Base-by-base conservation (phyloP, 2,797 vertebrate species). In the Presbytis comata region DNA sequence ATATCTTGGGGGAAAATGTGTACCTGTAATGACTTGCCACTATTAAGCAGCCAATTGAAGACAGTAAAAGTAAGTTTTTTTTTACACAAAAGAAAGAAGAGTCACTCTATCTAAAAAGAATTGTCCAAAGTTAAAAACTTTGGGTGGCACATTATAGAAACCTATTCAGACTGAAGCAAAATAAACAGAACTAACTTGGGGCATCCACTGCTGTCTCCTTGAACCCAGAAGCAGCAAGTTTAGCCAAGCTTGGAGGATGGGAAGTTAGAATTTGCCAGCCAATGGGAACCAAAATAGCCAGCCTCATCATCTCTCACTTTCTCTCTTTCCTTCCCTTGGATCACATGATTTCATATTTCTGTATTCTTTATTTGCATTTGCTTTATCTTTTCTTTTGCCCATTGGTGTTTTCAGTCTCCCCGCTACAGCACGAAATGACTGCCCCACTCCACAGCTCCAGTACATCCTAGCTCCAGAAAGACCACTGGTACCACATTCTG, bases 21-120 rank as follows among this genome's bases (percentile, higher is more conserved):
- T 89, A 96, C 95, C 97, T 97, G 75, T 89, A 92, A 97, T 93
- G 93, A 96, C 95, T 98, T 96, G 93, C 85, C 82, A 80, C 59
- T 96, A 46, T 89, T 97, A 98, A 98, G 96, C 84, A 53, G 33
- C 36, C 98, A 97, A 92, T 92, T n/a, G 81, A 48, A 74, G 67
- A 92, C 30, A 94, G 64, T 91, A 21, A 96, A 96, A 96, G 1
- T 91, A 95, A 97, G 90, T 22, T 92, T 98, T 55, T 55, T 55
- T 98, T 81, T 28, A 75, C 93, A 85, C 84, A 97, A 46, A 67
- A 96, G 89, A 90, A 96, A 94, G 53, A 53, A 36, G 28, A 95
- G 59, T 96, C 59, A 76, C 30, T 33, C 22, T 89, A 46, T 92
- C 61, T 85, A 44, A 1, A 93, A 95, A 81, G 59, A 89, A 92